Base-by-base conservation (phyloP, 1,140 invertebrate genomes). In the Drosophila serrata region DNA sequence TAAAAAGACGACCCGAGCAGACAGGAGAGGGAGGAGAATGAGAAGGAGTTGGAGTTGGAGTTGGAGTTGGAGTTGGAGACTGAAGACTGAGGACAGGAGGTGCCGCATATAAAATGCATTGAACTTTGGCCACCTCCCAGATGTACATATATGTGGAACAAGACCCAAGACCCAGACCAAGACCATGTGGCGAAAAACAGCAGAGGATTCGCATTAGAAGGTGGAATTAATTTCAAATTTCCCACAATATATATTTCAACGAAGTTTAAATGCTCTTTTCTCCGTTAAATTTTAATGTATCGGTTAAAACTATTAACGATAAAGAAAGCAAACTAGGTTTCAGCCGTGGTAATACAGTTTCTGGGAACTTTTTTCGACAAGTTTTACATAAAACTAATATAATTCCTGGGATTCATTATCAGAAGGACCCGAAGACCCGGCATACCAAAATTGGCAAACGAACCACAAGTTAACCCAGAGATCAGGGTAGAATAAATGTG, bases 41-140 rank as follows among this genome's bases (percentile, higher is more conserved):
- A 61, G 56, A n/a, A 48, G 27, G 40, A 59, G 58, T 27, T 27
- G 46, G 22, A 33, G 22, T 17, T 22, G 58, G 29, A 24, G 43
- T 29, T 6, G 17, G 63, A 61, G 56, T n/a, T 29, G 27, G 40
- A 59, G 58, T 48, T 48, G 46, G 22, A 33, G 24, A 24, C 24
- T 24, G 4, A 24, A 24, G 45, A 37, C 13, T 9, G 59, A 22
- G 24, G 40, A 15, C 27, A 43, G 58, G 40, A 48, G 63, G 19
- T 39, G 48, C 60, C 31, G 64, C 76, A 53, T 22, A 56, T 61
- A 35, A 42, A 82, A 87, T 87, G 67, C 84, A 87, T 88, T 87
- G 84, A 87, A 87, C 84, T 87, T 87, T 88, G 84, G 57, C 76
- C 72, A 72, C 81, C 69, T 80, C 79, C 80, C 67, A 74, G 51